Evolutionary conservation across 2,888 invertebrate species (phyloP), one percentile per base, ranked within the genome.

Genomic region (Phyto melanocephala): DNA sequence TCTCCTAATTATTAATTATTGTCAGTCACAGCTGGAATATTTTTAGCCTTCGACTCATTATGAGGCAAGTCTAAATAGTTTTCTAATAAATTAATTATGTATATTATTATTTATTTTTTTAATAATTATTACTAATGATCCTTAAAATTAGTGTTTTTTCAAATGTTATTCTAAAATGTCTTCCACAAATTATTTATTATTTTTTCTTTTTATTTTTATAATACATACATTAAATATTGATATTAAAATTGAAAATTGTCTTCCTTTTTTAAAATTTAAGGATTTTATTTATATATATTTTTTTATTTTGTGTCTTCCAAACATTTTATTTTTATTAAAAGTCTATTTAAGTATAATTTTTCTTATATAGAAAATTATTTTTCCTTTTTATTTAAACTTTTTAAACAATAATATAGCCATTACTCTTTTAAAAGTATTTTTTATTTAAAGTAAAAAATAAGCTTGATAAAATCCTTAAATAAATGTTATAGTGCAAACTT

Each of bases 1-100:
- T 40, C 81, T 77, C 62, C 62, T 81, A 79, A 82, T 71, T 28
- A 42, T 71, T 79, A 79, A 60, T 82, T 91, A 91, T 91, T 91
- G 91, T 91, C 91, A 89, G 89, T 90, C 91, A 91, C 91, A 91
- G 91, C 91, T 89, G 90, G 87, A 86, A 88, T 88, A 87, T 86
- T 86, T 87, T 88, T 80, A 74, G 67, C 67, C 42, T 80, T 74
- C 13, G 79, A 80, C 79, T 80, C 86, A 86, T 86, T 86, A 84
- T 86, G 87, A 88, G 79, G 77, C 81, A 78, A 81, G 78, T 81
- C 76, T 79, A 81, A 71, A 56, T 47, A 47, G 62, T 72, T 17
- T 52, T 56, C 47, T 62, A 50, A 11, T 80, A 37, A 60, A n/a
- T 28, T 28, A 5, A 5, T 28, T 28, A 28, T 28, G 28, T 28